Evolutionary conservation across 2,888 invertebrate species (phyloP).

Genomic region (Podotricha telesiphe): DNA sequence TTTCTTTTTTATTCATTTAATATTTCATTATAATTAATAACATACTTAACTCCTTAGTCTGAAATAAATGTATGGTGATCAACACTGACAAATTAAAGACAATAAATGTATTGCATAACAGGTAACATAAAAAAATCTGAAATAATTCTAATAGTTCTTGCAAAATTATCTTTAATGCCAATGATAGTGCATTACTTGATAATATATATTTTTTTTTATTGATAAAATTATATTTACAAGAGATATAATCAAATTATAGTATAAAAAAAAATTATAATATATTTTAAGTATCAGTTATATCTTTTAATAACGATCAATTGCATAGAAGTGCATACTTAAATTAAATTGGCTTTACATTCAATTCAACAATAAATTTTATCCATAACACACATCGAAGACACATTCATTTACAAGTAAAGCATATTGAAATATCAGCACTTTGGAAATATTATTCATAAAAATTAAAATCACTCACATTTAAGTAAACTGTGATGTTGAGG

Average conservation of each 20-base stretch:
- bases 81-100: conserved; percentile 31
- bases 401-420: background rate
- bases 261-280: background rate
- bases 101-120: conserved; percentile 3
- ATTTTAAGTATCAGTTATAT: background rate
- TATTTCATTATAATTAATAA: background rate
- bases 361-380: background rate
- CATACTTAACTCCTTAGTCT: conserved; percentile 13
- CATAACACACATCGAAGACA: background rate
- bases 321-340: too few relatives aligned
- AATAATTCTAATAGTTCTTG: background rate
- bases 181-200: conserved; percentile 4
- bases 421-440: background rate
- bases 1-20: background rate
- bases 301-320: too few relatives aligned
- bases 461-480: conserved; percentile 71
- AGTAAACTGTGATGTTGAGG: conserved; percentile 90
- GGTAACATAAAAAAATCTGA: background rate
- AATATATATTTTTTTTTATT: background rate
- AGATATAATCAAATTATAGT: background rate
- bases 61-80: conserved; percentile 28
- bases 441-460: background rate
- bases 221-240: background rate
- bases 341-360: background rate
- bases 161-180: conserved; percentile 5